These are phyloP conservation scores for Unio delphinus DNA, from an alignment of 2,888 invertebrate species.

Conservation along the genomic window DNA sequence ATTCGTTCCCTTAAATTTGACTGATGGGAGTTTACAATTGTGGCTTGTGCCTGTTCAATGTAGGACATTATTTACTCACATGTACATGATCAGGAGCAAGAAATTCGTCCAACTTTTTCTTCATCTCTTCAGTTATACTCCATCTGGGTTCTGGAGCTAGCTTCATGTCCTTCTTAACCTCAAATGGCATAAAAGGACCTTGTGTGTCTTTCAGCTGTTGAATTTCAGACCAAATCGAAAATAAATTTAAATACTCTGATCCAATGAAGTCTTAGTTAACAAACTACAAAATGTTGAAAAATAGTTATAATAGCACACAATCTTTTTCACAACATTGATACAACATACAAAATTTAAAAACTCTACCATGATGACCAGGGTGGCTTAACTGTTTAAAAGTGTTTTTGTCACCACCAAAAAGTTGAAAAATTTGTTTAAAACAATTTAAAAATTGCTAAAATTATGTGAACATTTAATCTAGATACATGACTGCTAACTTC, in stretches of 20 bases:
- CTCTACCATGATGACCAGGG: too few species aligned
- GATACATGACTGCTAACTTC: too few species aligned
- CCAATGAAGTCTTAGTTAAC: too few species aligned
- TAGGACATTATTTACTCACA: background rate
- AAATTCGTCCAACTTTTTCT: conserved; percentile 35
- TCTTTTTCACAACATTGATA: too few species aligned
- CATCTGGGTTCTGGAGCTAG: conserved; percentile 82
- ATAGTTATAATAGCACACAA: too few species aligned
- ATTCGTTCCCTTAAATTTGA: conserved; percentile 4
- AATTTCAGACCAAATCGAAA: background rate
- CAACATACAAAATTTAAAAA: too few species aligned
- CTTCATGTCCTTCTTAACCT: conserved; percentile 89
- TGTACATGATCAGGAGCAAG: background rate
- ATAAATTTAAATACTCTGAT: background rate
- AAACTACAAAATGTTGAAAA: too few species aligned
- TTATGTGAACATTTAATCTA: too few species aligned
- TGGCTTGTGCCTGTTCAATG: background rate
- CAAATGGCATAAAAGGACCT: conserved; percentile 70
- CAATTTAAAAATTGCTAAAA: too few species aligned
- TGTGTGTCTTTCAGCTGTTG: conserved; percentile 26
- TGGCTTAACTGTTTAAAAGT: too few species aligned
- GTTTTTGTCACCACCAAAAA: too few species aligned
- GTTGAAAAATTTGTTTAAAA: too few species aligned
- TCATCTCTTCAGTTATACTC: conserved; percentile 41
- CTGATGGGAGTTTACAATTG: background rate